phyloP scores from a whole-genome alignment of 2,888 invertebrate species.

The Galeruca laticollis region DNA sequence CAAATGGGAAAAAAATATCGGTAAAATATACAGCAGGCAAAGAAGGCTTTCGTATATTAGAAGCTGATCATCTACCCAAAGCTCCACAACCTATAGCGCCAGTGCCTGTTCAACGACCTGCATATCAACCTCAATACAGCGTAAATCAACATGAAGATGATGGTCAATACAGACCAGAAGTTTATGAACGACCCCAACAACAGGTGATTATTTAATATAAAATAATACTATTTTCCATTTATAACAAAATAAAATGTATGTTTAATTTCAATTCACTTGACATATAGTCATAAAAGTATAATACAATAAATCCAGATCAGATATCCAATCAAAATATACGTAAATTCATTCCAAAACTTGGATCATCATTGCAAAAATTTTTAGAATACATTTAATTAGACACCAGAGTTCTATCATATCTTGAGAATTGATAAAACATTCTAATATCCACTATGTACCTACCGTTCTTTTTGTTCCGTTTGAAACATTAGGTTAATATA shows the following conservation, averaged over 20 bases:
- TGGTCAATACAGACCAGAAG: slow-evolving; percentile 57
- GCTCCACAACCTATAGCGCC: slow-evolving; percentile 58
- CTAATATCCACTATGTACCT: too few species aligned
- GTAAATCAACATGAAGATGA: slow-evolving; percentile 53
- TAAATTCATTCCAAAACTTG: not conserved
- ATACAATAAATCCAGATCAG: too few species aligned
- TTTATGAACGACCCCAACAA: slow-evolving; percentile 50
- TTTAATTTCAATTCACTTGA: too few species aligned
- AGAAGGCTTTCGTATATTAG: slow-evolving; percentile 68
- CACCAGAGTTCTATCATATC: not conserved
- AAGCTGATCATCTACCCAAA: slow-evolving; percentile 67
- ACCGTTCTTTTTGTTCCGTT: too few species aligned
- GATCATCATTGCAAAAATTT: not conserved
- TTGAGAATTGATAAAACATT: not conserved
- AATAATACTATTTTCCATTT: too few species aligned
- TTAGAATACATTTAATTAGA: not conserved
- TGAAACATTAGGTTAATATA: too few species aligned
- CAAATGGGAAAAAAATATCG: slow-evolving; percentile 74
- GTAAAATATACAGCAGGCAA: slow-evolving; percentile 70
- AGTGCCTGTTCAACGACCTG: slow-evolving; percentile 45
- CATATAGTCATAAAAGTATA: too few species aligned
- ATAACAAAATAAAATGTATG: not conserved
- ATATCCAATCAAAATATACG: too few species aligned
- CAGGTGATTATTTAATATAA: slow-evolving; percentile 34
- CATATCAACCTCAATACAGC: slow-evolving; percentile 55